These are phyloP conservation scores for Ahaetulla prasina DNA, from an alignment of 2,113 vertebrate genomes.

Conservation along the genomic window DNA sequence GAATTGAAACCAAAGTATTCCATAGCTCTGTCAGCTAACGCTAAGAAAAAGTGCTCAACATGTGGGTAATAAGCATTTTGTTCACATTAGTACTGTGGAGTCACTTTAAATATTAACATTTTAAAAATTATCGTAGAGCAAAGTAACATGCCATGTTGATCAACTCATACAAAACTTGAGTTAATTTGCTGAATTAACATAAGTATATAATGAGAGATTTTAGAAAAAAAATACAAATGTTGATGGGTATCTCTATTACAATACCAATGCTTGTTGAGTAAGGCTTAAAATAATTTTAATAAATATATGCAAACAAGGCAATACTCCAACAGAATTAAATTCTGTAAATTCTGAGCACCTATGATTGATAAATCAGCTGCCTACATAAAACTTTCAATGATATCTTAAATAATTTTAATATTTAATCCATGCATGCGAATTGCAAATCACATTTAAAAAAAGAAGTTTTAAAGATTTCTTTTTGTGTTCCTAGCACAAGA, in stretches of 20 bases:
- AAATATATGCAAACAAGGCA: not conserved
- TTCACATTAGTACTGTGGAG: not conserved
- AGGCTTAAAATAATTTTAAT: not conserved
- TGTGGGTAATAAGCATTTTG: not conserved
- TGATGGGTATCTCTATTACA: not conserved
- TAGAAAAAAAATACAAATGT: not conserved
- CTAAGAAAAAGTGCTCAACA: not conserved
- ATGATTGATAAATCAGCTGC: not conserved
- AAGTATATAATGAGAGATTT: not conserved
- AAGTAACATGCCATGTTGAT: not conserved
- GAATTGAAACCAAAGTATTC: not conserved
- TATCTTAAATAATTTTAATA: slow-evolving; percentile 6
- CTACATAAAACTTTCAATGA: not conserved
- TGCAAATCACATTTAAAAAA: slow-evolving; percentile 10
- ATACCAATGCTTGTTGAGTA: not conserved
- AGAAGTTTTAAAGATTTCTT: not conserved
- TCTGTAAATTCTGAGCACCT: not conserved
- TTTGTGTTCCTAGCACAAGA: not conserved
- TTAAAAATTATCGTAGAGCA: not conserved
- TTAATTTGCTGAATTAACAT: not conserved
- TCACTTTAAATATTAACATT: not conserved
- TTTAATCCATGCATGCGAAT: not conserved
- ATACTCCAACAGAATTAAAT: not conserved
- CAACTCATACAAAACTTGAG: not conserved
- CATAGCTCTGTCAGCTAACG: not conserved